phyloP scores from a whole-genome alignment of 2,797 vertebrate species.

The Rhynchotus rufescens region DNA sequence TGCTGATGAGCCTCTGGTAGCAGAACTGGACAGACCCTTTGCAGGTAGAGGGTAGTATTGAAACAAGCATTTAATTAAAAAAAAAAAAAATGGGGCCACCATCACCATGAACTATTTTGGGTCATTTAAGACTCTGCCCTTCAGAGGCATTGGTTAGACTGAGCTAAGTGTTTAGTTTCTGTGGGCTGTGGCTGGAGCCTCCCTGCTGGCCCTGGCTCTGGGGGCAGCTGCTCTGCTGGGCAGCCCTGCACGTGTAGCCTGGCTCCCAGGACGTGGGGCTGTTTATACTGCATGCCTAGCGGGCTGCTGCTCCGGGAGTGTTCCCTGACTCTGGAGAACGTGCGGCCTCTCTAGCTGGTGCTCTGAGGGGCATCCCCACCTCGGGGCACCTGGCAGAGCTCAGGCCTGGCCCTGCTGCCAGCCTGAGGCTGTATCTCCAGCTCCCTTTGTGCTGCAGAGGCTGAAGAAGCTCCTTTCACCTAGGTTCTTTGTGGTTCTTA shows the following conservation, averaged over 20 bases:
- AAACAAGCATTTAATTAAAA: neutral
- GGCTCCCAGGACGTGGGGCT: conserved; percentile 12
- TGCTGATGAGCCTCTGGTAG: neutral
- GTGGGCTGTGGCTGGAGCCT: neutral
- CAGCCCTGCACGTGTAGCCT: conserved; percentile 9
- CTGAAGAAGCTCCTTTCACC: neutral
- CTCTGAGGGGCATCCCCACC: neutral
- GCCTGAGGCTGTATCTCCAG: neutral
- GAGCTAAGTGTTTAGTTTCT: neutral
- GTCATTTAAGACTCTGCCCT: neutral
- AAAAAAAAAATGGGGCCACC: neutral
- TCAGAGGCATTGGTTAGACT: neutral
- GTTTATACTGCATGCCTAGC: conserved; percentile 1
- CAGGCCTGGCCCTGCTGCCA: neutral
- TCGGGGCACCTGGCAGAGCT: neutral
- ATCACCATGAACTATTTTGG: neutral
- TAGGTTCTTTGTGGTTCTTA: neutral
- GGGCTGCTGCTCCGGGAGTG: neutral
- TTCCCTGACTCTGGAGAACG: neutral
- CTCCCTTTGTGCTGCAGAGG: neutral
- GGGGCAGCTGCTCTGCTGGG: neutral
- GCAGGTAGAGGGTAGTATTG: neutral
- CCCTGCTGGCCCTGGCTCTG: no score
- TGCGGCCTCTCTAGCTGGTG: neutral
- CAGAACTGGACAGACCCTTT: neutral